Evolutionary conservation across 1,140 invertebrate species (phyloP), one percentile per base, ranked within the genome.

Genomic region (Bombus confusus): DNA sequence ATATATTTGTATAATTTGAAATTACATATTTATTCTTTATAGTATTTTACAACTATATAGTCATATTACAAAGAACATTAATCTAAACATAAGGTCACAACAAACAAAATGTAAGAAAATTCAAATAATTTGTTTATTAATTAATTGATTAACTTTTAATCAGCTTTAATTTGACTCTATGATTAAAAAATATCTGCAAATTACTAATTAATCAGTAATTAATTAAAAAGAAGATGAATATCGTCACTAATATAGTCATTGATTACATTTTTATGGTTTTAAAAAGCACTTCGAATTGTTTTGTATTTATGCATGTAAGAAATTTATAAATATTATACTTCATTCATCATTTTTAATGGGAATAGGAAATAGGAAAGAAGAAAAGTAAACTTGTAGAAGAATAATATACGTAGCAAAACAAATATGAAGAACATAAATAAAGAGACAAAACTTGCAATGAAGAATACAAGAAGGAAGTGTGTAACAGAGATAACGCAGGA

Each of bases 401-500:
- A 37, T 22, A 43, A 57, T 34, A 68, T 47, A 28, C 57, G 31
- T 71, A 72, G 78, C 13, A 28, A 69, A 85, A 83, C 64, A 76
- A 59, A 86, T 57, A 59, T 10, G 22, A 66, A 80, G 39, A 75
- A 84, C 72, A 87, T 79, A 87, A 59, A 64, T 72, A 88, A 73
- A 86, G 34, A 81, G 47, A 87, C 28, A 89, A 37, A 88, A 77
- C 85, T 73, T 86, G 88, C 90, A 84, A 85, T 80, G 85, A 88
- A 91, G 89, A 80, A 68, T 59, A 79, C 39, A 76, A 34, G 79
- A 87, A 83, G 68, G 57, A 64, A 86, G 72, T 74, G 64, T 87
- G 84, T 92, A 91, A 85, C 87, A 90, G 73, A 91, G 93, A 93
- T 92, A 91, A 92, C 92, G 93, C 92, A 90, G 95, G 96, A 96